These are phyloP conservation scores for Alces alces DNA, from an alignment of 2,113 vertebrate genomes.

Conservation along the genomic window DNA sequence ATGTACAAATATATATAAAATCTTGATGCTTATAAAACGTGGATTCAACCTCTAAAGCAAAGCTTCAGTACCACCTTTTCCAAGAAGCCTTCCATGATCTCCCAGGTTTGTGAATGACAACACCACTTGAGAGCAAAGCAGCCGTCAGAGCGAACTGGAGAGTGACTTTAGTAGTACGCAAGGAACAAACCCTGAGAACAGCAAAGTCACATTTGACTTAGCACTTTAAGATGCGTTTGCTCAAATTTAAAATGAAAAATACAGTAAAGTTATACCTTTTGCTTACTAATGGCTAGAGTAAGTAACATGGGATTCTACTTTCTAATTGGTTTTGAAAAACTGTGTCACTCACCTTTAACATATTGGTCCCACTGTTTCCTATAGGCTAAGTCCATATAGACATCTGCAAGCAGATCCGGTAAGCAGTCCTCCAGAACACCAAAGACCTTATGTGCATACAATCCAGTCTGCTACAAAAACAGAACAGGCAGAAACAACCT, in stretches of 20 bases:
- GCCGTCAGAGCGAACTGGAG: neutral
- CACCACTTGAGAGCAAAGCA: neutral
- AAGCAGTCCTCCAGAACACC: conserved; percentile 82
- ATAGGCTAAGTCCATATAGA: conserved; percentile 94
- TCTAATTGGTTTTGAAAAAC: neutral
- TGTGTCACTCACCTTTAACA: conserved; percentile 84
- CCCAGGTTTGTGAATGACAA: neutral
- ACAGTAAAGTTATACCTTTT: neutral
- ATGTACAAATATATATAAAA: neutral
- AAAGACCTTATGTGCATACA: conserved; percentile 93
- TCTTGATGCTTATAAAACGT: neutral
- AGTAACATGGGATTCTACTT: neutral
- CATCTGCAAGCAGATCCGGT: conserved; percentile 84
- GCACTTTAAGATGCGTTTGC: neutral
- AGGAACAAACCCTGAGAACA: neutral
- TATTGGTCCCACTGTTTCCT: conserved; percentile 92
- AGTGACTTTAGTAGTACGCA: fast-evolving
- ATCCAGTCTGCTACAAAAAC: conserved; percentile 83
- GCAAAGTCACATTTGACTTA: too few species aligned
- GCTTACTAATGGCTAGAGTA: neutral
- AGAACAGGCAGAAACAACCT: conserved; percentile 46
- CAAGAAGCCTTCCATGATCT: neutral
- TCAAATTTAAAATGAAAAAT: neutral
- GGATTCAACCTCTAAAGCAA: neutral
- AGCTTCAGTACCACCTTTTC: neutral